These are phyloP conservation scores for Calosoma granatense DNA, from an alignment of 1,140 invertebrate species.

Conservation along the genomic window DNA sequence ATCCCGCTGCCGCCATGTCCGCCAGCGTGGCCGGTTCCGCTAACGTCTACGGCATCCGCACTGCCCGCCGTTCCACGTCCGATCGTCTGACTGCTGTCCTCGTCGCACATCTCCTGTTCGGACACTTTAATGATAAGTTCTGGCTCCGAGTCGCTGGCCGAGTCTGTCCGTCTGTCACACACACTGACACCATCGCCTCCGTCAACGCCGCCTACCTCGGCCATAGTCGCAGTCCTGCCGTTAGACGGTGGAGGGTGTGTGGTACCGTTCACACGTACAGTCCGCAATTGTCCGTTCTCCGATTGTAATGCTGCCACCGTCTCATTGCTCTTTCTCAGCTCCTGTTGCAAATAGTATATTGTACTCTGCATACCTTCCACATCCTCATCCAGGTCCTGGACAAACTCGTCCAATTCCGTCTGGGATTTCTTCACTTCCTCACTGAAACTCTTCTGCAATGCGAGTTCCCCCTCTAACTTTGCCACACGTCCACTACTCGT, in stretches of 20 bases:
- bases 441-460: slow-evolving; percentile 88
- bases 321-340: slow-evolving; percentile 69
- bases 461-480: slow-evolving; percentile 91
- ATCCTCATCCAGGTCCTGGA: slow-evolving; percentile 93
- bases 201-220: slow-evolving; percentile 21
- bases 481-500: slow-evolving; percentile 90
- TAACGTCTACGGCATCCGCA: background rate
- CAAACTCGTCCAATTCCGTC: slow-evolving; percentile 89
- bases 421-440: slow-evolving; percentile 97
- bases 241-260: slow-evolving; percentile 24
- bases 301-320: slow-evolving; percentile 34
- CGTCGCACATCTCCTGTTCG: slow-evolving; percentile 19
- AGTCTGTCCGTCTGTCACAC: slow-evolving; percentile 5
- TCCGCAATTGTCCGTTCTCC: slow-evolving; percentile 21
- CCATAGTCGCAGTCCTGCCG: slow-evolving; percentile 27
- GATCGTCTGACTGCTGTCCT: slow-evolving; percentile 14
- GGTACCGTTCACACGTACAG: background rate
- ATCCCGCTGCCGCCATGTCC: slow-evolving; percentile 15
- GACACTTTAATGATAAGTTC: slow-evolving; percentile 21
- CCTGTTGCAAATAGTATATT: slow-evolving; percentile 87
- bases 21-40: slow-evolving; percentile 6
- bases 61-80: background rate
- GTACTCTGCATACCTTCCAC: slow-evolving; percentile 98
- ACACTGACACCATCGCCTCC: slow-evolving; percentile 10
- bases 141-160: slow-evolving; percentile 19